Conservation (phyloP, 2,888 invertebrate genomes). For the Eilema depressum region DNA sequence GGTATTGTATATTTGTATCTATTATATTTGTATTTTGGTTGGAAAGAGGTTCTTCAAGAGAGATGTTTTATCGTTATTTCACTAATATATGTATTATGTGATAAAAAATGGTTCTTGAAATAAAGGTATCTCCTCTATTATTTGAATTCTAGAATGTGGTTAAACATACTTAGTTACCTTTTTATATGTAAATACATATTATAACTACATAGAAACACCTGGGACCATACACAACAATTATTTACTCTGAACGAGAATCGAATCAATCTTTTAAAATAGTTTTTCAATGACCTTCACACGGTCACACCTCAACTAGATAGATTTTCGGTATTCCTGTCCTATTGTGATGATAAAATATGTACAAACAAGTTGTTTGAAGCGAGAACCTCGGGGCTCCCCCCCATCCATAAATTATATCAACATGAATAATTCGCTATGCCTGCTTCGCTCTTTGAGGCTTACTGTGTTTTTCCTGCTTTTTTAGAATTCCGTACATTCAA, state of each 20-base stretch:
- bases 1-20: neutral
- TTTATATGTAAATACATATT: too few species aligned
- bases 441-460: neutral
- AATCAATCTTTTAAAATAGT: neutral
- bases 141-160: too few species aligned
- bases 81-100: too few species aligned
- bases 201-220: too few species aligned
- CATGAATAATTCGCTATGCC: constrained; percentile 44
- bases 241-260: neutral
- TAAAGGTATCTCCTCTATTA: neutral
- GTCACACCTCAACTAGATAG: neutral
- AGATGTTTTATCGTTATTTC: too few species aligned
- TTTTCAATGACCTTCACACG: constrained; percentile 33
- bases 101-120: too few species aligned
- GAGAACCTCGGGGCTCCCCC: constrained; percentile 28
- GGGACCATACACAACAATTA: too few species aligned
- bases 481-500: neutral
- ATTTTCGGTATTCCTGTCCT: constrained; percentile 23
- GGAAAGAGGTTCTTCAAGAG: too few species aligned
- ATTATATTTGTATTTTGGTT: too few species aligned
- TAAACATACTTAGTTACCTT: too few species aligned
- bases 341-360: constrained; percentile 44
- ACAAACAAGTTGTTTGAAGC: constrained; percentile 25
- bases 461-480: neutral
- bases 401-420: constrained; percentile 51